Evolutionary conservation across 1,140 invertebrate species (phyloP).

Genomic region (Planococcus citri): DNA sequence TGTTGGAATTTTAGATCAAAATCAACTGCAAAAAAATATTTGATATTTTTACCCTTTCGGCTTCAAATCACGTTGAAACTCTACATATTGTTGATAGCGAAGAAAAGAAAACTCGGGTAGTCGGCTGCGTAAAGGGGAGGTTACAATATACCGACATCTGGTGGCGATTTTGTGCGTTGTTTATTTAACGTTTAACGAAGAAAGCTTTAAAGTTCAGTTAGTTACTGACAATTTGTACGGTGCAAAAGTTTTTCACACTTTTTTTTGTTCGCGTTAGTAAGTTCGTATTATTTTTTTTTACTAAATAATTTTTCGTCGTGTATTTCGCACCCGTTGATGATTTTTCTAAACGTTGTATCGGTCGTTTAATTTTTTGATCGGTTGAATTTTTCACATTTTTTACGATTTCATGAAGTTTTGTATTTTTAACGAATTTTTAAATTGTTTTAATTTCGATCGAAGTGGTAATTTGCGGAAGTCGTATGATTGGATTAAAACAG

Average conservation of each 20-base stretch:
- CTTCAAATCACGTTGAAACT: too few relatives aligned
- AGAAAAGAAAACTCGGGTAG: too few relatives aligned
- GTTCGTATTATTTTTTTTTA: neutral
- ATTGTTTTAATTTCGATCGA: neutral
- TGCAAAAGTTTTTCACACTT: neutral
- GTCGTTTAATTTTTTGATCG: too few relatives aligned
- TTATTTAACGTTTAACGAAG: neutral
- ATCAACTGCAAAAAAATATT: too few relatives aligned
- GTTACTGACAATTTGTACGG: neutral
- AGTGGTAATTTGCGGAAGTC: neutral
- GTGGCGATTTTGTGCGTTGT: neutral
- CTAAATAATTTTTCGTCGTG: neutral
- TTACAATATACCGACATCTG: neutral
- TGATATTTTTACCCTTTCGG: too few relatives aligned
- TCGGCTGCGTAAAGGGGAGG: too few relatives aligned
- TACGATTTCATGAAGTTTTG: neutral
- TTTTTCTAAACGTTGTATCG: neutral
- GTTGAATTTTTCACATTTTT: neutral
- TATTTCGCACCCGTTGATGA: neutral
- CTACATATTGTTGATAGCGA: too few relatives aligned
- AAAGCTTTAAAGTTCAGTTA: neutral
- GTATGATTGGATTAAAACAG: neutral
- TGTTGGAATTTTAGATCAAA: too few relatives aligned
- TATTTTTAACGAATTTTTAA: neutral
- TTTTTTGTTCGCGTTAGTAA: neutral